A percentile compares a stretch with the other conserved stretches of the same genome.
These are phyloP conservation scores for Leptopilina boulardi DNA, from an alignment of 1,140 invertebrate species.

Conservation along the genomic window DNA sequence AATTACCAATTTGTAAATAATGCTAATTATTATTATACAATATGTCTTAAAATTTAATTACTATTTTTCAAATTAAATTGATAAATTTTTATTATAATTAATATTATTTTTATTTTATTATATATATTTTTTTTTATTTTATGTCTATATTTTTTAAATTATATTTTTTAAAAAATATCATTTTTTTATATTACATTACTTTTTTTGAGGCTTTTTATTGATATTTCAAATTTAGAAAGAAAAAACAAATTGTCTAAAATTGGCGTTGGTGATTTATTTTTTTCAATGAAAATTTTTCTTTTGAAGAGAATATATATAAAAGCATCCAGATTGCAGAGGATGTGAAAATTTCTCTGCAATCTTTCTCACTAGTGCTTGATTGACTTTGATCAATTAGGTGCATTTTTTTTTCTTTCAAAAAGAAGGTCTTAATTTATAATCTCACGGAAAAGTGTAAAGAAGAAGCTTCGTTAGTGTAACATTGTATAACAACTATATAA, in stretches of 20 bases:
- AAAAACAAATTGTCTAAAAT: background rate
- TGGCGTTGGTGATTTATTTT: background rate
- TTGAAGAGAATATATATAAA: background rate
- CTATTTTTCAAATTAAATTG: no score
- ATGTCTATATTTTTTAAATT: no score
- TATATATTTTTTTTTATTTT: no score
- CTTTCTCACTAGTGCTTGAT: background rate
- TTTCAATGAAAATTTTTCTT: background rate
- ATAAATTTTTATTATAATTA: no score
- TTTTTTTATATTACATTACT: no score
- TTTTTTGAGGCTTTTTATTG: no score
- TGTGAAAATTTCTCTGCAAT: background rate
- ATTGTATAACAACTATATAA: background rate
- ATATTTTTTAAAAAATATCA: no score
- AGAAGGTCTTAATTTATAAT: constrained; percentile 6
- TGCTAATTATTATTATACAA: no score
- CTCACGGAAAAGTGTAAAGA: background rate
- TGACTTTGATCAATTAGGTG: constrained; percentile 13
- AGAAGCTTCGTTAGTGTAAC: constrained; percentile 15
- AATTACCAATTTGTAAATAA: no score
- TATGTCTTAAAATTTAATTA: no score
- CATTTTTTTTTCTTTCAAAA: background rate
- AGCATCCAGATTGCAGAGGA: background rate
- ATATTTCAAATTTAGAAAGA: background rate
- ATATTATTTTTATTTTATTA: no score